Conservation (phyloP, 2,888 invertebrate species). For the Ypsolopha sequella region DNA sequence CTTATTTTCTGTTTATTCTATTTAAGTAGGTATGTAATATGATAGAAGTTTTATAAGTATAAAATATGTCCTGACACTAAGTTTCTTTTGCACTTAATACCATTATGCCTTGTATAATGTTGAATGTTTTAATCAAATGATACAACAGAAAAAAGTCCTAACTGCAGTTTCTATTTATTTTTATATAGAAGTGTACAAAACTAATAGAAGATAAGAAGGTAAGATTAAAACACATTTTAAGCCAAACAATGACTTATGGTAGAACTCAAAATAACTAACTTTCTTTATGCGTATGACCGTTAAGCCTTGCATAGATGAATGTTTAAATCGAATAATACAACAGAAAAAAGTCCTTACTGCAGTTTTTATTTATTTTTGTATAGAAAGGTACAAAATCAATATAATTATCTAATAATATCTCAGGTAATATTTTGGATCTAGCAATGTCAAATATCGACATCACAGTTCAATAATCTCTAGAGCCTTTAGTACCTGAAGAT, state of each 20-base stretch:
- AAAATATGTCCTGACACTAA: background rate
- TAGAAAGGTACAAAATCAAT: background rate
- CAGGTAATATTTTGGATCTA: too few species aligned
- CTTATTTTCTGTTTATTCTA: background rate
- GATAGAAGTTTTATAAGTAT: too few species aligned
- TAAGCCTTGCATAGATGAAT: background rate
- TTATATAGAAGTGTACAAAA: background rate
- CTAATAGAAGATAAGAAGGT: background rate
- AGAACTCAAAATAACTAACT: background rate
- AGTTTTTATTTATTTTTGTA: constrained; percentile 1
- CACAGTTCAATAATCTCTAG: too few species aligned
- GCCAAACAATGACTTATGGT: background rate
- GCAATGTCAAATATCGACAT: too few species aligned
- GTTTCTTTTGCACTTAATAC: background rate
- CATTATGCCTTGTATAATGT: background rate
- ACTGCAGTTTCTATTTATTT: background rate
- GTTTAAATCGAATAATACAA: background rate
- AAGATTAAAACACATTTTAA: constrained; percentile 1
- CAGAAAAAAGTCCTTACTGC: constrained; percentile 1
- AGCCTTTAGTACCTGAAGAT: too few species aligned
- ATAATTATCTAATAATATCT: too few species aligned
- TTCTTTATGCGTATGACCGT: background rate
- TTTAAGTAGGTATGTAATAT: background rate
- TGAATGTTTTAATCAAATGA: background rate
- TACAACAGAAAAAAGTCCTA: background rate